Evolutionary conservation across 2,113 vertebrate species (phyloP), one percentile per base, ranked within the genome.

Genomic region (Elephas maximus): DNA sequence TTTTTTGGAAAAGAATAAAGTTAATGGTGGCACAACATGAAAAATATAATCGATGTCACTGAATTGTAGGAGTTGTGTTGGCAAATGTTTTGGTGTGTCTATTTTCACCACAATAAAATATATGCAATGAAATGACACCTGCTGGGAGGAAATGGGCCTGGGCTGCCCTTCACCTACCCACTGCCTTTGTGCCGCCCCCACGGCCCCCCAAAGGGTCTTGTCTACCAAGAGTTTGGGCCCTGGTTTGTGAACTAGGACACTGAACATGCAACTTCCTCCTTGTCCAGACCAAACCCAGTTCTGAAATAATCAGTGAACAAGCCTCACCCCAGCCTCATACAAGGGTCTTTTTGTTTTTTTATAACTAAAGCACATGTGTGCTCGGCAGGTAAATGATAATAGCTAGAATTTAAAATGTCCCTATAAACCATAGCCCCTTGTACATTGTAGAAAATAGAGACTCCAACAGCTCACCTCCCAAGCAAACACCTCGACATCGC

Each of bases 321-420:
- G 73, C 62, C 45, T 78, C 62, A 37, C 62, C 10, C 65, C 11
- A 24, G 45, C 57, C 63, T 89, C 20, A 18, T 2, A 3, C 53
- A 14, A 63, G 51, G 60, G 17, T 63, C 15, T 33, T 78, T 60
- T 78, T 51, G 4, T 77, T 48, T 90, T 37, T 37, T 37, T 23
- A 45, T 84, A 84, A 76, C 63, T 51, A 44, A 69, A 67, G 48
- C 57, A 60, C 33, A 5, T 51, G 76, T 21, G 26, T 14, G 71
- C 73, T 80, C 67, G 87, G n/a, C 44, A 91, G 91, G 41, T 79
- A 95, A 62, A 24, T 73, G 51, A 73, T 74, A 91, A 79, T 86
- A 18, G 44, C n/a, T 65, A 17, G 9, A 41, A 26, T 95, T 30
- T 24, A 51, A 85, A 63, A 6, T 63, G 33, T 51, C 65, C 41